Evolutionary conservation across 1,140 invertebrate genomes (phyloP).

Genomic region (Helicoverpa armigera): DNA sequence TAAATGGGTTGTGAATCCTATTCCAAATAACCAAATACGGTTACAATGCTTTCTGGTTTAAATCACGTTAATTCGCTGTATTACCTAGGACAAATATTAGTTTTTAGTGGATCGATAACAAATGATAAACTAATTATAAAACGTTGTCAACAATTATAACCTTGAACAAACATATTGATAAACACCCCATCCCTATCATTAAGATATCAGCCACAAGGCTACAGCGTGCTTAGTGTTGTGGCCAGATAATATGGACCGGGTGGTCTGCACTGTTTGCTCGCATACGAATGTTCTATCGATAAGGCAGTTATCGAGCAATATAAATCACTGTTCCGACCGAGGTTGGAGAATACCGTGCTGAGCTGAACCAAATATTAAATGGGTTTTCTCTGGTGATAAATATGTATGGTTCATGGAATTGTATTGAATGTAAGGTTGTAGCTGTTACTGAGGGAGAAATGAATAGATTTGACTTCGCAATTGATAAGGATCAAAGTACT

Average conservation of each 20-base stretch:
- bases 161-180: neutral
- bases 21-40: no score
- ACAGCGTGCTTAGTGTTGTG: slow-evolving; percentile 44
- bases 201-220: slow-evolving; percentile 34
- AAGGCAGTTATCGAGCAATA: slow-evolving; percentile 31
- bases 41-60: no score
- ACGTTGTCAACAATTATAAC: neutral
- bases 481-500: neutral
- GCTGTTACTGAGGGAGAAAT: neutral
- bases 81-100: no score
- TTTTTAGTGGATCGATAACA: no score
- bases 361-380: slow-evolving; percentile 30
- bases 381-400: slow-evolving; percentile 23
- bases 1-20: no score
- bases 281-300: slow-evolving; percentile 40
- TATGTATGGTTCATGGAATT: slow-evolving; percentile 10
- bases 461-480: neutral
- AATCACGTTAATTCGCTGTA: no score
- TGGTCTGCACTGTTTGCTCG: slow-evolving; percentile 24
- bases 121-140: no score
- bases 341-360: slow-evolving; percentile 10
- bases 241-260: slow-evolving; percentile 38
- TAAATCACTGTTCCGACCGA: slow-evolving; percentile 35
- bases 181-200: slow-evolving; percentile 11
- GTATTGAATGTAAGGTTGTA: slow-evolving; percentile 5